Evolutionary conservation across 1,140 invertebrate genomes (phyloP).

Genomic region (Leptinotarsa lineolata): DNA sequence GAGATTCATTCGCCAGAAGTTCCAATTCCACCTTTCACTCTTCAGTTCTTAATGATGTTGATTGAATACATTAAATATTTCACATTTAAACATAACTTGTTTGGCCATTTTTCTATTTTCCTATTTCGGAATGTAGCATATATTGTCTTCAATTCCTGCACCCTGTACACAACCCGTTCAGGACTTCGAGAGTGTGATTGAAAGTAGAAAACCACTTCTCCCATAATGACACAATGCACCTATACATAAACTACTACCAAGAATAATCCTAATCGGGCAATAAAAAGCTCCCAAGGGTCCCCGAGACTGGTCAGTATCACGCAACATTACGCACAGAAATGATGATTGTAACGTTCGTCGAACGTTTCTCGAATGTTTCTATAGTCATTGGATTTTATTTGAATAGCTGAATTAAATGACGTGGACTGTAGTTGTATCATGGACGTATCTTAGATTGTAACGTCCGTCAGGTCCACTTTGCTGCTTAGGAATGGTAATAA

Average conservation of each 20-base stretch:
- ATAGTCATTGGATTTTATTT: conserved; percentile 24
- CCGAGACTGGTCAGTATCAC: conserved; percentile 29
- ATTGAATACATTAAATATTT: too few relatives aligned
- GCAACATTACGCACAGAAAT: conserved; percentile 35
- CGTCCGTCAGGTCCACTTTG: conserved; percentile 6
- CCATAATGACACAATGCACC: conserved; percentile 3
- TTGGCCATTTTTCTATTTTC: too few relatives aligned
- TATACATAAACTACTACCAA: conserved; percentile 10
- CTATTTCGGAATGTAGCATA: too few relatives aligned
- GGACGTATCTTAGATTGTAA: neutral
- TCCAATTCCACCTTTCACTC: too few relatives aligned
- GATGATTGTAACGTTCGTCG: conserved; percentile 32
- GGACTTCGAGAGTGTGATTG: neutral
- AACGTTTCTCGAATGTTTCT: conserved; percentile 18
- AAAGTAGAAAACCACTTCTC: neutral
- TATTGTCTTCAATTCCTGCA: neutral
- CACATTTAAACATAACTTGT: too few relatives aligned
- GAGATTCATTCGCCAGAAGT: too few relatives aligned
- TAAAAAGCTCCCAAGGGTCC: conserved; percentile 32
- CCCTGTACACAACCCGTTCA: neutral
- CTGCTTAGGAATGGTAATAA: neutral
- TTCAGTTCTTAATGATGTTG: too few relatives aligned
- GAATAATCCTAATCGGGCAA: conserved; percentile 11
- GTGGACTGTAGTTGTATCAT: conserved; percentile 10
- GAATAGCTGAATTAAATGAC: conserved; percentile 26